phyloP scores from a whole-genome alignment of 2,113 vertebrate species.

The Zeus faber region DNA sequence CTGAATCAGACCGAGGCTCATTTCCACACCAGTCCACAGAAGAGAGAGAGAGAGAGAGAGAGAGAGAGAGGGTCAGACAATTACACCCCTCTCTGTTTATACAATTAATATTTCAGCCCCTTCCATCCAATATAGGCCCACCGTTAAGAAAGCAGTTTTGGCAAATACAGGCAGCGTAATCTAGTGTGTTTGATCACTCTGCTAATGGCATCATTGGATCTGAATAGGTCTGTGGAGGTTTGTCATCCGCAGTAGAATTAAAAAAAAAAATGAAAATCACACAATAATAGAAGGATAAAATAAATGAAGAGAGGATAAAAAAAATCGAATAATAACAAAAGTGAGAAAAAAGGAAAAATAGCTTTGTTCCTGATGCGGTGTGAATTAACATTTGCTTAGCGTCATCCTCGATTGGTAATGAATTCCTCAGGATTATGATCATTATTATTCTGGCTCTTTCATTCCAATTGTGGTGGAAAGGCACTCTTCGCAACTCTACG shows the following conservation, averaged over 20 bases:
- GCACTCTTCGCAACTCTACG: too few species aligned
- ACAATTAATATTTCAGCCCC: conserved; percentile 63
- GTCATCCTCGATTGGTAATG: too few species aligned
- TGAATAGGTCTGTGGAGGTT: conserved; percentile 6
- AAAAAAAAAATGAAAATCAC: too few species aligned
- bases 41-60: conserved; percentile 36
- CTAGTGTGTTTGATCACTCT: conserved; percentile 44
- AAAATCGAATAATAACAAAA: not conserved
- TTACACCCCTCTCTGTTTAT: conserved; percentile 58
- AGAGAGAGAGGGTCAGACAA: conserved; percentile 31
- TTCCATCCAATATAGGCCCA: conserved; percentile 49
- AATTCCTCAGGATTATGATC: too few species aligned
- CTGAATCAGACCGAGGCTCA: conserved; percentile 52
- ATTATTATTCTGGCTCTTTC: too few species aligned
- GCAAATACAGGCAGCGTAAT: conserved; percentile 48
- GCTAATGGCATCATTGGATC: conserved; percentile 20
- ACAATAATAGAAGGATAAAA: too few species aligned
- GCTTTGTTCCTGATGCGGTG: not conserved
- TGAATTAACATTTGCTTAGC: not conserved
- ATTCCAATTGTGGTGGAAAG: too few species aligned
- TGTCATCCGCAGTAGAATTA: too few species aligned
- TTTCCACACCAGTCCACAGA: conserved; percentile 55
- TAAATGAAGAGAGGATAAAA: not conserved
- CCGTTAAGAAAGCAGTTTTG: conserved; percentile 35
- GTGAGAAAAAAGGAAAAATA: not conserved